Percentiles rank a stretch among this genome's conserved stretches.
phyloP scores from a whole-genome alignment of 2,113 vertebrate species.

The Burhinus oedicnemus region DNA sequence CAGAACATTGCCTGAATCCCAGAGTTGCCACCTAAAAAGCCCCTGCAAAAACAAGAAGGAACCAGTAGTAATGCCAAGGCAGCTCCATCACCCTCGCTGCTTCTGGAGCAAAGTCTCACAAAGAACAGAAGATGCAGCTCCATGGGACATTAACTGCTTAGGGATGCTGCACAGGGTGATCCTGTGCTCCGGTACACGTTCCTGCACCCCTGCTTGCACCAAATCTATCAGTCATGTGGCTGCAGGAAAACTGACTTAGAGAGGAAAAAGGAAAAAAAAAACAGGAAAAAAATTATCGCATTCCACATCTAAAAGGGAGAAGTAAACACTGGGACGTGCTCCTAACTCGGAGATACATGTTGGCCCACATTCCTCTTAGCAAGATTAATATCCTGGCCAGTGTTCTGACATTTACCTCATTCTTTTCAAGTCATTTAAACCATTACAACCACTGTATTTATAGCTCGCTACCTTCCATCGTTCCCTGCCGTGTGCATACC shows the following conservation, averaged over 20 bases:
- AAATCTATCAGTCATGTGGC: background rate
- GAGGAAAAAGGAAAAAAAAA: background rate
- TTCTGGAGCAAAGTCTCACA: background rate
- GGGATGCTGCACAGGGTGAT: background rate
- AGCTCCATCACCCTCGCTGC: background rate
- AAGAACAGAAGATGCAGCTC: background rate
- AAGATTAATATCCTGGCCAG: constrained; percentile 48
- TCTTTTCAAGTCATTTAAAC: constrained; percentile 52
- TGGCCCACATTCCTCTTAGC: constrained; percentile 46
- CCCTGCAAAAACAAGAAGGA: background rate
- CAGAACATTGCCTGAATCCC: background rate
- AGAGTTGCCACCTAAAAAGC: background rate
- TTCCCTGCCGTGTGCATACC: background rate
- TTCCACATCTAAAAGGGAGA: background rate
- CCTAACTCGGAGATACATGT: background rate
- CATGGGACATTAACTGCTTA: accelerated
- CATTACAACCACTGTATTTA: constrained; percentile 22
- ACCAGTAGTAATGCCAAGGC: background rate
- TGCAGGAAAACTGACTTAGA: background rate
- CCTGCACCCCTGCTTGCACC: background rate
- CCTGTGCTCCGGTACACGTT: background rate
- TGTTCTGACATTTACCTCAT: constrained; percentile 53
- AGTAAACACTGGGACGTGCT: background rate
- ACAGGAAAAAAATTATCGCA: background rate
- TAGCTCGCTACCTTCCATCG: constrained; percentile 10